Percentiles rank a stretch among this genome's conserved stretches.
Evolutionary conservation across 2,888 invertebrate species (phyloP).

Genomic region (Malthinus seriepunctatus): DNA sequence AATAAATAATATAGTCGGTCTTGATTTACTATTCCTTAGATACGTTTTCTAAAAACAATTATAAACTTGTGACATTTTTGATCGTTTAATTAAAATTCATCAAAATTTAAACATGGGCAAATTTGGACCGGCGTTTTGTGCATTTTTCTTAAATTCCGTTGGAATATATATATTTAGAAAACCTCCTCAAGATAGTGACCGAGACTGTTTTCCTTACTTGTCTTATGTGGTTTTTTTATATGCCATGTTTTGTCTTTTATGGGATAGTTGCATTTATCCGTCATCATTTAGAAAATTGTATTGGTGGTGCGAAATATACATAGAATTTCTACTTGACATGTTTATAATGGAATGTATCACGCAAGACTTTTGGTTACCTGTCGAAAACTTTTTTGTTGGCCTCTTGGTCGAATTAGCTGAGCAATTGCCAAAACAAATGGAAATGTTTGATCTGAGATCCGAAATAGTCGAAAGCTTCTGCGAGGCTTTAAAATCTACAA

Average conservation of each 20-base stretch:
- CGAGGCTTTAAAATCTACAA: slow-evolving; percentile 37
- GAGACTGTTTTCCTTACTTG: slow-evolving; percentile 44
- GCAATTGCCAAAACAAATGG: slow-evolving; percentile 34
- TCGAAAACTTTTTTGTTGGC: slow-evolving; percentile 41
- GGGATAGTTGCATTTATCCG: slow-evolving; percentile 43
- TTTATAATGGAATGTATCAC: slow-evolving; percentile 48
- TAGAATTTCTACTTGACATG: slow-evolving; percentile 40
- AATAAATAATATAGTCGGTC: too few species aligned
- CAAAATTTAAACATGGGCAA: slow-evolving; percentile 8
- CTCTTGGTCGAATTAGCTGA: slow-evolving; percentile 38
- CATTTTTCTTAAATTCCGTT: slow-evolving; percentile 41
- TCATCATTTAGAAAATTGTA: slow-evolving; percentile 40
- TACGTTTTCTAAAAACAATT: too few species aligned
- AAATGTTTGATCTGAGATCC: slow-evolving; percentile 33
- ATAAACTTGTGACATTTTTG: too few species aligned
- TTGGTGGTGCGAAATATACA: too few species aligned
- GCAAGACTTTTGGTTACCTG: slow-evolving; percentile 50
- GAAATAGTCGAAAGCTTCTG: slow-evolving; percentile 25
- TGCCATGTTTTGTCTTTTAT: slow-evolving; percentile 43
- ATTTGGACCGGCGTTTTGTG: slow-evolving; percentile 43
- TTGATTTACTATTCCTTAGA: too few species aligned
- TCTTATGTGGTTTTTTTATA: slow-evolving; percentile 46
- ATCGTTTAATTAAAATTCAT: too few species aligned
- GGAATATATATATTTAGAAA: slow-evolving; percentile 46
- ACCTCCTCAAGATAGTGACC: slow-evolving; percentile 32